Conservation (phyloP, 2,888 invertebrate species). For the Amphipoea lucens region DNA sequence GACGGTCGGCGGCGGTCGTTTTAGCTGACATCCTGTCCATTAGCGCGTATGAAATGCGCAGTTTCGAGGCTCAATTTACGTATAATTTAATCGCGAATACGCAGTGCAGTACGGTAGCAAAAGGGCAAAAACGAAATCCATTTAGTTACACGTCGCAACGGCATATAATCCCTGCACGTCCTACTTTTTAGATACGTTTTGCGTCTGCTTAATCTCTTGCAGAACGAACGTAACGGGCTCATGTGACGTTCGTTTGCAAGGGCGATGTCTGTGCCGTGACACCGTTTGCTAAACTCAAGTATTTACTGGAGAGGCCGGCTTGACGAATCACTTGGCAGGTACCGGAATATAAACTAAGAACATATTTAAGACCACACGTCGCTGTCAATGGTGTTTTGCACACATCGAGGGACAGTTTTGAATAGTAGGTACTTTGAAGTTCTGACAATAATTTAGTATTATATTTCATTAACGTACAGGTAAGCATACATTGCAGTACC, state of each 20-base stretch:
- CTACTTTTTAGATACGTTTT: slow-evolving; percentile 43
- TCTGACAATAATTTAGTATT: slow-evolving; percentile 14
- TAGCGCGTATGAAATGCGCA: slow-evolving; percentile 42
- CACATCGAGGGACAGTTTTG: slow-evolving; percentile 22
- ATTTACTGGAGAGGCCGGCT: slow-evolving; percentile 61
- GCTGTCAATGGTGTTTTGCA: slow-evolving; percentile 39
- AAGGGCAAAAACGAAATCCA: slow-evolving; percentile 45
- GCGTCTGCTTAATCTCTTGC: slow-evolving; percentile 57
- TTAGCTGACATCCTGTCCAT: slow-evolving; percentile 54
- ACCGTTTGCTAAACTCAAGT: slow-evolving; percentile 54
- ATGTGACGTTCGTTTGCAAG: slow-evolving; percentile 45
- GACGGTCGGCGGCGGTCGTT: slow-evolving; percentile 34
- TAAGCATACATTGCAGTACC: background rate
- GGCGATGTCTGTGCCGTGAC: slow-evolving; percentile 50
- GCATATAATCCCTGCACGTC: slow-evolving; percentile 34
- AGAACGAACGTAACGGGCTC: slow-evolving; percentile 37
- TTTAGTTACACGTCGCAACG: slow-evolving; percentile 34
- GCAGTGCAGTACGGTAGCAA: slow-evolving; percentile 18
- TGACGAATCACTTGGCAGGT: slow-evolving; percentile 71
- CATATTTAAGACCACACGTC: slow-evolving; percentile 48
- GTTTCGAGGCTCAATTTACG: slow-evolving; percentile 44
- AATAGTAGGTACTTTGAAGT: slow-evolving; percentile 22
- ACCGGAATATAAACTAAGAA: slow-evolving; percentile 50
- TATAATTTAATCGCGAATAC: slow-evolving; percentile 26
- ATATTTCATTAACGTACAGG: background rate